Evolutionary conservation across 2,113 vertebrate species (phyloP).

Genomic region (Rhinoderma darwinii): DNA sequence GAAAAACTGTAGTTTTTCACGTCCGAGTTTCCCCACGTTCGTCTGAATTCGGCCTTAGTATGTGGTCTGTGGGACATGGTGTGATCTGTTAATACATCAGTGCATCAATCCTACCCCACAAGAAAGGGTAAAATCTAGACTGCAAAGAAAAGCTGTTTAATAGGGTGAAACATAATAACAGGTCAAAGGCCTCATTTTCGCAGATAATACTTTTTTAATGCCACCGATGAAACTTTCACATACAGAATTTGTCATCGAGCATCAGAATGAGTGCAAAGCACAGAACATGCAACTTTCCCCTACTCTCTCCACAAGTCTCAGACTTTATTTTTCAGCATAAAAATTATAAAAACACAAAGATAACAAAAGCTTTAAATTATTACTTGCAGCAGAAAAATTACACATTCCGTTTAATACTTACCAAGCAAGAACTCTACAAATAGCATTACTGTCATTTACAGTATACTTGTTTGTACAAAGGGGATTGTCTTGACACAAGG

Average conservation of each 20-base stretch:
- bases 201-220: slow-evolving; percentile 90
- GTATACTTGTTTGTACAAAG: slow-evolving; percentile 62
- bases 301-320: slow-evolving; percentile 70
- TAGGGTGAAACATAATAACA: background rate
- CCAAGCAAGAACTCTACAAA: slow-evolving; percentile 72
- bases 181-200: slow-evolving; percentile 62
- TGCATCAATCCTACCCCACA: background rate
- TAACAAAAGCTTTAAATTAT: slow-evolving; percentile 79
- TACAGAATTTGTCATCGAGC: slow-evolving; percentile 59
- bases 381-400: slow-evolving; percentile 67
- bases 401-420: slow-evolving; percentile 72
- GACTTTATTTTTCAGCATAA: slow-evolving; percentile 70
- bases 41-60: too few species aligned
- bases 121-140: background rate
- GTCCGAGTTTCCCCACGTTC: too few species aligned
- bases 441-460: slow-evolving; percentile 70
- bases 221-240: slow-evolving; percentile 75
- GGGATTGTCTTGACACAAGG: slow-evolving; percentile 30
- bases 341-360: slow-evolving; percentile 60
- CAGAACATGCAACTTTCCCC: slow-evolving; percentile 73
- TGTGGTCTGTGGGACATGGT: background rate
- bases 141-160: background rate
- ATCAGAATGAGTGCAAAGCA: slow-evolving; percentile 75
- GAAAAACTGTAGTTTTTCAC: too few species aligned
- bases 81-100: background rate